These are phyloP conservation scores for Tor tambroides DNA, from an alignment of 2,113 vertebrate species.

Conservation along the genomic window DNA sequence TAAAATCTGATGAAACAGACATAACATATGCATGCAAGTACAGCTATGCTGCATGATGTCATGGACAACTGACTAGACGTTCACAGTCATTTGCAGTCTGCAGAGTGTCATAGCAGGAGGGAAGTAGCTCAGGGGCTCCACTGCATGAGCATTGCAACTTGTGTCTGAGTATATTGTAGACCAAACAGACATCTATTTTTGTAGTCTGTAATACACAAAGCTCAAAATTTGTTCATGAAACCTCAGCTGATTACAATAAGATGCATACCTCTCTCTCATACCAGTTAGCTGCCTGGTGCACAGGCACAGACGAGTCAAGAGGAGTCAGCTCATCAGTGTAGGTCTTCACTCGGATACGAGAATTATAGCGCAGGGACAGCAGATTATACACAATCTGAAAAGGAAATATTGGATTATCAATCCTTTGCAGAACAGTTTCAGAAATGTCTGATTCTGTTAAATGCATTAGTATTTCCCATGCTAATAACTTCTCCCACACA, in stretches of 20 bases:
- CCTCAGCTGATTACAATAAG: background rate
- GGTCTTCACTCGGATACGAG: slow-evolving; percentile 91
- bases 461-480: background rate
- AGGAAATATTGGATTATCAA: background rate
- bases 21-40: background rate
- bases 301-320: slow-evolving; percentile 83
- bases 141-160: background rate
- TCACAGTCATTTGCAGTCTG: background rate
- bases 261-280: slow-evolving; percentile 95
- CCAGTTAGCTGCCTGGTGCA: slow-evolving; percentile 91
- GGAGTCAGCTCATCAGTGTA: slow-evolving; percentile 93
- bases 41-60: background rate
- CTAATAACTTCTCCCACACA: background rate
- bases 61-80: background rate
- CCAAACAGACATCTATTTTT: background rate
- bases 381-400: slow-evolving; percentile 93
- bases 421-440: background rate
- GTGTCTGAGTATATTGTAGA: background rate
- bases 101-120: background rate
- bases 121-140: background rate
- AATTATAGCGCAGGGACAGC: slow-evolving; percentile 90
- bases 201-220: too few relatives aligned
- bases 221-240: background rate
- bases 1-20: background rate
- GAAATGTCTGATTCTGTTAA: background rate